Evolutionary conservation across 2,888 invertebrate species (phyloP).

Genomic region (Heteromyza rotundicornis): DNA sequence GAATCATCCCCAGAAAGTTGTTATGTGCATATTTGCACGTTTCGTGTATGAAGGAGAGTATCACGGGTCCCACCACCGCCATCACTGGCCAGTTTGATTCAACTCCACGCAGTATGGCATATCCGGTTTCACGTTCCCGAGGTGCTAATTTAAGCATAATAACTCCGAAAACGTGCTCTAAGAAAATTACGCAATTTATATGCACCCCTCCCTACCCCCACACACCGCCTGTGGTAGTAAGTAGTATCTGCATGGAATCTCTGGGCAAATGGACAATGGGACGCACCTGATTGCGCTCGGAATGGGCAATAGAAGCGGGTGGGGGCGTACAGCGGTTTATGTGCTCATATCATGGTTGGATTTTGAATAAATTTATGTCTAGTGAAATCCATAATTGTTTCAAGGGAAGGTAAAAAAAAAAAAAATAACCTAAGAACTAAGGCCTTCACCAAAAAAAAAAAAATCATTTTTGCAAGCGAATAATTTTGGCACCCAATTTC

Average conservation of each 20-base stretch:
- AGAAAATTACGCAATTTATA: conserved; percentile 58
- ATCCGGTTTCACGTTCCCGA: conserved; percentile 42
- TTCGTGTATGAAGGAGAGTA: conserved; percentile 1
- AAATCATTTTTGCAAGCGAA: no score
- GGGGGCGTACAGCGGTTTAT: background rate
- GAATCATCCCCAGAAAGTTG: conserved; percentile 32
- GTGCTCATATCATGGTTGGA: background rate
- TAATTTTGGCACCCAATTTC: no score
- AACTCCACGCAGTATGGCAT: background rate
- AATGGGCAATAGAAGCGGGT: background rate
- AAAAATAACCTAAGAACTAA: no score
- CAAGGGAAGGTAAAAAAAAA: no score
- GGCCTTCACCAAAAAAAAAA: no score
- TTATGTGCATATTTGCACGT: conserved; percentile 38
- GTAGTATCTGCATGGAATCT: no score
- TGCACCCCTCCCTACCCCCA: conserved; percentile 44
- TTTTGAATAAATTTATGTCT: background rate
- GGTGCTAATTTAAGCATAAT: conserved; percentile 59
- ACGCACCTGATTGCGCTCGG: background rate
- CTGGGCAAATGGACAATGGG: background rate
- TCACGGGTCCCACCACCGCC: background rate
- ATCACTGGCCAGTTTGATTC: no score
- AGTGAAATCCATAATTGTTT: no score
- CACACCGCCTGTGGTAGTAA: no score
- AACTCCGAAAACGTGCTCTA: conserved; percentile 46